Percentiles rank a stretch among this genome's conserved stretches.
Conservation (phyloP, 2,113 vertebrate species). For the Psilopogon haemacephalus region DNA sequence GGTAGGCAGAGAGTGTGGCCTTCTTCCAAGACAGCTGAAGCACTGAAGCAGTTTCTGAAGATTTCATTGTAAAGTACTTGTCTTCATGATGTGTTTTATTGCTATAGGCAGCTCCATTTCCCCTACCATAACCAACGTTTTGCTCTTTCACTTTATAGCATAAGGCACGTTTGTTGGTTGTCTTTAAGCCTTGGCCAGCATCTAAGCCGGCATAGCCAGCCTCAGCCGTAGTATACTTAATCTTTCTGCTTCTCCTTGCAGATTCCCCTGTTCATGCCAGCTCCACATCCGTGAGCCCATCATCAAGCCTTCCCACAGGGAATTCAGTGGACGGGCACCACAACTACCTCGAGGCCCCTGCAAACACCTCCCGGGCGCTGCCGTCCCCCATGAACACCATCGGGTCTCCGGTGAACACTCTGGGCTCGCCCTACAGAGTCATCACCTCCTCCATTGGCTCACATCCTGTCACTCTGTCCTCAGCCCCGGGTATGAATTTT, state of each 20-base stretch:
- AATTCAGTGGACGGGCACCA: conserved; percentile 60
- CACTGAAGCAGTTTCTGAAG: neutral
- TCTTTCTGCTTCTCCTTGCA: conserved; percentile 14
- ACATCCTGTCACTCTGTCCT: conserved; percentile 62
- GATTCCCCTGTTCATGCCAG: conserved; percentile 68
- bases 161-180: neutral
- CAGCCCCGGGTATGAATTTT: conserved; percentile 65
- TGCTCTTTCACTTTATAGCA: neutral
- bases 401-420: conserved; percentile 32
- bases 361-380: conserved; percentile 20
- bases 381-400: conserved; percentile 52
- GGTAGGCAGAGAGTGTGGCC: neutral
- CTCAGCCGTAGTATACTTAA: rapidly evolving
- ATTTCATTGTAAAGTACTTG: neutral
- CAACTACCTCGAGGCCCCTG: conserved; percentile 68
- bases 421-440: conserved; percentile 71
- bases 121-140: neutral
- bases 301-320: conserved; percentile 44
- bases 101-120: neutral
- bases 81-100: neutral
- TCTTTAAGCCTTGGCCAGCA: neutral
- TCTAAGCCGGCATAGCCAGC: neutral
- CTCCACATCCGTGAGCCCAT: conserved; percentile 61
- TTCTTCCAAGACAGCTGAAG: neutral
- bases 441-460: conserved; percentile 71